phyloP scores from a whole-genome alignment of 2,797 vertebrate species.

The Lagorchestes hirsutus region DNA sequence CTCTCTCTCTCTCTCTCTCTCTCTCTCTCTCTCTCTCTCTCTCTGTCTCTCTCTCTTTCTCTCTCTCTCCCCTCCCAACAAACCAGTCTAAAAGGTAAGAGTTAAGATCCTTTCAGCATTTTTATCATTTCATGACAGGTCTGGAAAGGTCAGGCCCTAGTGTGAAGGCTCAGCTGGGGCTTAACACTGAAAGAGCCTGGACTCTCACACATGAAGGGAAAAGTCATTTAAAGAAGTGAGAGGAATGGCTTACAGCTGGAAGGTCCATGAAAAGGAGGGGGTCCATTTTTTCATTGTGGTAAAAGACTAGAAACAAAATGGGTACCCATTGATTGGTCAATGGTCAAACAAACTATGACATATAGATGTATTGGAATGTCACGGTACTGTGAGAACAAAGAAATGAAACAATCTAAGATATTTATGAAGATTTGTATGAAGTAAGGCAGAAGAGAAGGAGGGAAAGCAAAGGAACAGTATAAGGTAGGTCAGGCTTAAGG shows the following conservation, averaged over 20 bases:
- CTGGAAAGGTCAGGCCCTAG: neutral
- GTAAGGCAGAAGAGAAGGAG: neutral
- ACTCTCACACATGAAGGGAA: neutral
- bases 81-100: neutral
- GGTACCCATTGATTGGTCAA: neutral
- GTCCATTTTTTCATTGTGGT: neutral
- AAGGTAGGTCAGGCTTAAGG: neutral
- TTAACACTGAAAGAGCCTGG: neutral
- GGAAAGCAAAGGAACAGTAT: neutral
- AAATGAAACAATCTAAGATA: neutral
- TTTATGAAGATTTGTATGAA: neutral
- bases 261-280: neutral
- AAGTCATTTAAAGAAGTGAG: neutral
- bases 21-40: too few relatives aligned
- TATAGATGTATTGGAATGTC: neutral
- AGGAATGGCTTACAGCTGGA: neutral
- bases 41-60: neutral
- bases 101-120: neutral
- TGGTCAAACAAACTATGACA: neutral
- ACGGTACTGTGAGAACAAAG: neutral
- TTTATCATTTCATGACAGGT: neutral
- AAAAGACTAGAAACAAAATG: neutral
- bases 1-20: neutral
- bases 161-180: neutral
- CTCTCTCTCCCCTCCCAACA: neutral